A percentile compares a stretch with the other conserved stretches of the same genome.
These are phyloP conservation scores for Trissoscelio sp. DNA, from an alignment of 2,888 invertebrate genomes.

Conservation along the genomic window DNA sequence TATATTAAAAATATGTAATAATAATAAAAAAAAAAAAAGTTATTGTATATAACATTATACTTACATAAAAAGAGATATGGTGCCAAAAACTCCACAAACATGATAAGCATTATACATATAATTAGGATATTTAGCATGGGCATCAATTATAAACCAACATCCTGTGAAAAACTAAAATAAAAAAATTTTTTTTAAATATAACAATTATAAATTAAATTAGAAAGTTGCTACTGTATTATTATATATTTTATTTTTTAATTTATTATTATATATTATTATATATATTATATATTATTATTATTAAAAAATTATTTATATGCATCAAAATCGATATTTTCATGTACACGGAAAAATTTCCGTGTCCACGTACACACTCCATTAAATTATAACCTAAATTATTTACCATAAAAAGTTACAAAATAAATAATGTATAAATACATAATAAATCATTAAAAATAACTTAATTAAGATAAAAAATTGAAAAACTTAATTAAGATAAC, in stretches of 20 bases:
- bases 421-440: no score
- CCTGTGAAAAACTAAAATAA: constrained; percentile 93
- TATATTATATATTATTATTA: no score
- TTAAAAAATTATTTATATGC: no score
- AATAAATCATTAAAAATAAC: no score
- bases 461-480: not conserved
- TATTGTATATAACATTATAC: constrained; percentile 71
- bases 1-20: not conserved
- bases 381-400: no score
- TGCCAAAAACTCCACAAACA: constrained; percentile 97
- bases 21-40: not conserved
- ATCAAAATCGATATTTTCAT: no score
- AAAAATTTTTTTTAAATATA: not conserved
- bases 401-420: no score
- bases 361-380: no score
- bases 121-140: constrained; percentile 90
- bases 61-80: constrained; percentile 96
- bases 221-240: no score
- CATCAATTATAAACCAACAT: constrained; percentile 99
- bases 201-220: not conserved
- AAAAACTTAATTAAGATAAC: not conserved
- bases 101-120: constrained; percentile 92
- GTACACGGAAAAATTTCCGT: no score
- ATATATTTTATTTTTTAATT: no score
- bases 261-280: no score